Evolutionary conservation across 2,888 invertebrate genomes (phyloP).

Genomic region (Eledone cirrhosa): DNA sequence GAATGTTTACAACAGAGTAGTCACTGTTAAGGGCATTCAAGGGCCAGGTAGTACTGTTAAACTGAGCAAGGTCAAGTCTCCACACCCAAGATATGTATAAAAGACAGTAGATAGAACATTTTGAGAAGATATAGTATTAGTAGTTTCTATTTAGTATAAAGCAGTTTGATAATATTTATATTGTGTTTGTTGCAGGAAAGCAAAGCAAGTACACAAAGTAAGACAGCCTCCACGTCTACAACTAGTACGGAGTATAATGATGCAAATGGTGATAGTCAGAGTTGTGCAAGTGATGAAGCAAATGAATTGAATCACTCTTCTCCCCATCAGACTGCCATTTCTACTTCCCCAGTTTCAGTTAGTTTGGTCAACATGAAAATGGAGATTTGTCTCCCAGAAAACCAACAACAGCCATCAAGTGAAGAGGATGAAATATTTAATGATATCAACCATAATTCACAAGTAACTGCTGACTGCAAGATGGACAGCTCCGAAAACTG

Average conservation of each 20-base stretch:
- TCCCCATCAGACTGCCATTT: neutral
- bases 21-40: no score
- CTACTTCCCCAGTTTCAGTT: neutral
- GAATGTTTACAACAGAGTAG: no score
- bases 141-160: neutral
- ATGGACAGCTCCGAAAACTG: neutral
- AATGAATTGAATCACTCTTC: conserved; percentile 4
- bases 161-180: neutral
- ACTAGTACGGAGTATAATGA: neutral
- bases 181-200: neutral
- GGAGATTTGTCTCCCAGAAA: neutral
- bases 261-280: conserved; percentile 21
- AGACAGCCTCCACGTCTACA: conserved; percentile 3
- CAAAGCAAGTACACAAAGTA: neutral
- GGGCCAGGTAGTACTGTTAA: no score
- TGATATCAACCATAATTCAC: neutral
- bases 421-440: neutral
- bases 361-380: conserved; percentile 8
- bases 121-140: neutral
- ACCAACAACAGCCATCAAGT: neutral
- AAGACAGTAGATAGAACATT: neutral
- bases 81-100: neutral
- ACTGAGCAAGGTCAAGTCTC: no score
- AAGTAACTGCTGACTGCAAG: neutral
- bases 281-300: conserved; percentile 15